Percentiles rank a stretch among this genome's conserved stretches.
These are phyloP conservation scores for Acrocephalus arundinaceus DNA, from an alignment of 2,113 vertebrate species.

Conservation along the genomic window DNA sequence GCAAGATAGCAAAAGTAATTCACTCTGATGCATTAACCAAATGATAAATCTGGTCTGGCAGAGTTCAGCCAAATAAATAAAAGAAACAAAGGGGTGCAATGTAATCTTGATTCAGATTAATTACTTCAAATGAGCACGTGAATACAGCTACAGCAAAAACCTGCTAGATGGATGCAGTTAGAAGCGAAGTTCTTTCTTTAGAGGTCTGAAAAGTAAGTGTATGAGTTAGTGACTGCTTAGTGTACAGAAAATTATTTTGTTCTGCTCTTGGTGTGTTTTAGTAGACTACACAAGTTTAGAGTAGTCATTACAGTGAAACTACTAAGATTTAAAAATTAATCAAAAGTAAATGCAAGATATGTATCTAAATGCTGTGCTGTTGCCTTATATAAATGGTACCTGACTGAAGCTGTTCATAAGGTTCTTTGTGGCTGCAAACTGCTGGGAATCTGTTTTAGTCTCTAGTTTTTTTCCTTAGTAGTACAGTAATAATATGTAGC, in stretches of 20 bases:
- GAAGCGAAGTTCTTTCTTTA: slow-evolving; percentile 43
- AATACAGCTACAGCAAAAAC: slow-evolving; percentile 60
- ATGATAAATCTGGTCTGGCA: slow-evolving; percentile 23
- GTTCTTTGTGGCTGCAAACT: background rate
- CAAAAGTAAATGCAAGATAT: background rate
- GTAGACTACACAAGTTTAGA: background rate
- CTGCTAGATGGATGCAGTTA: slow-evolving; percentile 21
- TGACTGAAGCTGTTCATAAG: background rate
- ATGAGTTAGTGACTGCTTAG: background rate
- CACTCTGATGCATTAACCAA: slow-evolving; percentile 62
- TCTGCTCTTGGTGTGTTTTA: background rate
- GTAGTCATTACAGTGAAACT: background rate
- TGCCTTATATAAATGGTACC: background rate
- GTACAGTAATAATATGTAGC: background rate
- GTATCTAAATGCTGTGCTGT: background rate
- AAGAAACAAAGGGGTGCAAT: slow-evolving; percentile 38
- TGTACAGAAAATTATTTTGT: background rate
- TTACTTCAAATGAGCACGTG: slow-evolving; percentile 59
- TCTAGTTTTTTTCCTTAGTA: background rate
- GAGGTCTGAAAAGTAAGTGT: slow-evolving; percentile 10
- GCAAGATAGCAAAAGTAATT: slow-evolving; percentile 54
- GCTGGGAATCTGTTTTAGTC: background rate
- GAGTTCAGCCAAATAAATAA: slow-evolving; percentile 60
- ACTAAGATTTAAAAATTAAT: background rate
- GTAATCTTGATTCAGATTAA: slow-evolving; percentile 56